phyloP scores from a whole-genome alignment of 2,113 vertebrate species.

The Triplophysa siluroides region DNA sequence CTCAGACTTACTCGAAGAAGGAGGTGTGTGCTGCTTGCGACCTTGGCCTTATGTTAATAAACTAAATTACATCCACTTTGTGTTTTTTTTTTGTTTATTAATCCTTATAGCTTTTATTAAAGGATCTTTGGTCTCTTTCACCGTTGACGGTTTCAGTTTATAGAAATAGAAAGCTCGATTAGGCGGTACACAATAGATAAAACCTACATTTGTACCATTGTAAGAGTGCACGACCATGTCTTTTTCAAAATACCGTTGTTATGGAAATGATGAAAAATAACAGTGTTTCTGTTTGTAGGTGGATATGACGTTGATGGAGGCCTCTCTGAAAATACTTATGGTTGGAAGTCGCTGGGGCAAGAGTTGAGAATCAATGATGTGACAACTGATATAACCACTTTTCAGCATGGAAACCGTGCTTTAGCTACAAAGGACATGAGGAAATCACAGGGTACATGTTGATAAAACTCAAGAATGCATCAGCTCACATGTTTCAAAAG shows the following conservation, averaged over 20 bases:
- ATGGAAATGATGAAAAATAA: not conserved
- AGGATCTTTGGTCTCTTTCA: not conserved
- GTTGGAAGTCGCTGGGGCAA: constrained; percentile 99
- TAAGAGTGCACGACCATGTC: too few relatives aligned
- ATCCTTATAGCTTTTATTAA: not conserved
- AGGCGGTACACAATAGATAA: too few relatives aligned
- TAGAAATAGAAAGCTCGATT: constrained; percentile 71
- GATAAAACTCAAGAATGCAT: not conserved
- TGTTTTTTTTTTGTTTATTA: not conserved
- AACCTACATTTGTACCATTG: too few relatives aligned
- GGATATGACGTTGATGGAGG: constrained; percentile 93
- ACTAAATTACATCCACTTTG: not conserved
- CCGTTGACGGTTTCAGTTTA: not conserved
- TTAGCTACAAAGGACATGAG: constrained; percentile 99
- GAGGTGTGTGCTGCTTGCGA: constrained; percentile 60
- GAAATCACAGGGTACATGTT: constrained; percentile 96
- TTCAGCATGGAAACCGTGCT: constrained; percentile 99
- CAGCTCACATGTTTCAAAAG: not conserved
- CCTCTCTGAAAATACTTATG: constrained; percentile 97
- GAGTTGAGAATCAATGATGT: constrained; percentile 99
- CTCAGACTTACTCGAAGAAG: constrained; percentile 69
- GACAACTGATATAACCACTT: constrained; percentile 91
- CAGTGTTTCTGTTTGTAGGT: constrained; percentile 66
- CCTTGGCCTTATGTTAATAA: not conserved
- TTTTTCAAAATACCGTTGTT: too few relatives aligned